Evolutionary conservation across 2,113 vertebrate species (phyloP).

Genomic region (Sinosuthora webbiana): DNA sequence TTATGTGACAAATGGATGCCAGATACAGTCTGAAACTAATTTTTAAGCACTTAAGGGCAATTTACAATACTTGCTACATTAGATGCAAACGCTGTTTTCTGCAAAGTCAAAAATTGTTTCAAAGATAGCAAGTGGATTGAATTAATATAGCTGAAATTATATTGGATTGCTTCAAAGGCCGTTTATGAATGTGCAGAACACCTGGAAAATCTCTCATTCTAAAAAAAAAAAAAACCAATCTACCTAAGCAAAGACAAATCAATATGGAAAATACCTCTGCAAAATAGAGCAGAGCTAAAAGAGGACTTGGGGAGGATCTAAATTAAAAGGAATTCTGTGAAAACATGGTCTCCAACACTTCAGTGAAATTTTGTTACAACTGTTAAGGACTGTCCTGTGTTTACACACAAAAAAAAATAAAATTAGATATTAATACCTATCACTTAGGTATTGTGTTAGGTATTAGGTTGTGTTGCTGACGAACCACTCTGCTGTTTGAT

Average conservation of each 20-base stretch:
- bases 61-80: slow-evolving; percentile 48
- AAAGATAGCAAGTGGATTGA: slow-evolving; percentile 12
- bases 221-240: not conserved
- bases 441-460: not conserved
- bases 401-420: not conserved
- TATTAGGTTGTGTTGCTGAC: too few species aligned
- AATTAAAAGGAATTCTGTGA: not conserved
- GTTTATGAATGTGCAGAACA: slow-evolving; percentile 45
- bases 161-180: slow-evolving; percentile 27
- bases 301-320: not conserved
- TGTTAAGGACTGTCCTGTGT: not conserved
- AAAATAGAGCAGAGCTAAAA: not conserved
- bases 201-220: slow-evolving; percentile 36
- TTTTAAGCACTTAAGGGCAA: slow-evolving; percentile 58
- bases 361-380: not conserved
- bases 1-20: slow-evolving; percentile 39
- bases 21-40: slow-evolving; percentile 45
- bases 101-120: slow-evolving; percentile 33
- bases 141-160: slow-evolving; percentile 55
- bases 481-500: not conserved
- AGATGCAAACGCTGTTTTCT: not conserved
- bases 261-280: not conserved
- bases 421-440: not conserved
- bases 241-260: not conserved
- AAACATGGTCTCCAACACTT: not conserved